phyloP scores from a whole-genome alignment of 2,113 vertebrate species.

The Synchiropus splendidus region DNA sequence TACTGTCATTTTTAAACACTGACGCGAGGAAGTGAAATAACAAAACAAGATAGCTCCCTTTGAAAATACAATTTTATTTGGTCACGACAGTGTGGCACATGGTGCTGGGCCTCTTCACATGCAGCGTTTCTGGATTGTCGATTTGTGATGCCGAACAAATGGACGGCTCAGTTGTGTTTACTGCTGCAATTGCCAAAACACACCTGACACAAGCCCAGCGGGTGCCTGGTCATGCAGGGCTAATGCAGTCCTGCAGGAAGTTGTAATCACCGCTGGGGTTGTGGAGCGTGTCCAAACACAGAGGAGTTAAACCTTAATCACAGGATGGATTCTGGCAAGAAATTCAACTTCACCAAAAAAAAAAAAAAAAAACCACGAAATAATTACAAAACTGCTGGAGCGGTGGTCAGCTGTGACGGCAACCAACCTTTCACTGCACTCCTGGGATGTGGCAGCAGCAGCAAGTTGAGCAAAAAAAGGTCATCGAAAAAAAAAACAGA shows the following conservation, averaged over 20 bases:
- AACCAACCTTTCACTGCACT: constrained; percentile 8
- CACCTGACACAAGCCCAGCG: constrained; percentile 6
- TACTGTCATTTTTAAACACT: no score
- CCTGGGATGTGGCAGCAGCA: neutral
- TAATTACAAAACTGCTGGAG: constrained; percentile 1
- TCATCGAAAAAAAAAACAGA: constrained; percentile 2
- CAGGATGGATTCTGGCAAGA: constrained; percentile 11
- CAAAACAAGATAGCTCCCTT: no score
- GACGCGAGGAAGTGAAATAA: no score
- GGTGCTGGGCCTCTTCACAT: no score
- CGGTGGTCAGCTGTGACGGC: constrained; percentile 14
- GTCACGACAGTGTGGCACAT: no score
- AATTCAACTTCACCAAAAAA: neutral
- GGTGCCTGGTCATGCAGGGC: constrained; percentile 19
- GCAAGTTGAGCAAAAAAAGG: constrained; percentile 9
- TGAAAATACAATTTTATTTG: no score
- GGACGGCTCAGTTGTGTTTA: neutral
- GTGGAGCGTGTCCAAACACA: constrained; percentile 19
- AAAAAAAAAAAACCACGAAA: neutral
- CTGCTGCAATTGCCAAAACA: constrained; percentile 1
- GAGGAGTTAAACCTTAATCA: constrained; percentile 27
- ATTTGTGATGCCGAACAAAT: no score
- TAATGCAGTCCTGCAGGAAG: constrained; percentile 32
- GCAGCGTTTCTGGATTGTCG: no score
- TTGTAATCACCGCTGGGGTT: constrained; percentile 28